These are phyloP conservation scores for Xenus cinereus DNA, from an alignment of 2,113 vertebrate species.

Conservation along the genomic window DNA sequence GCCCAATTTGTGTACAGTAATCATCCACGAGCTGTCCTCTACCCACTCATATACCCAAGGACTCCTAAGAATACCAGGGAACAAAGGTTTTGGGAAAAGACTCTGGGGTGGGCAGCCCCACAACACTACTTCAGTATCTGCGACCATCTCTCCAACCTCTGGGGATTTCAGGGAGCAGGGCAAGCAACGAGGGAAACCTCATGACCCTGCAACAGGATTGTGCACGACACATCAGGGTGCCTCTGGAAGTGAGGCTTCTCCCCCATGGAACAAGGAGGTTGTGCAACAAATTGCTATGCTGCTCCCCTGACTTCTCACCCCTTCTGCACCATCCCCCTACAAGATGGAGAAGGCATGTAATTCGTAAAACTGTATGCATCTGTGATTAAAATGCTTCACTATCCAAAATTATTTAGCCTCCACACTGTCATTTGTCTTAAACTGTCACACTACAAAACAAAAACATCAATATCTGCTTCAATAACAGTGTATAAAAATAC, in stretches of 20 bases:
- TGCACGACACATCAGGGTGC: not conserved
- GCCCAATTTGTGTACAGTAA: not conserved
- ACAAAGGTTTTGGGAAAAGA: not conserved
- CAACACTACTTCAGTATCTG: not conserved
- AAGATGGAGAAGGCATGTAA: not conserved
- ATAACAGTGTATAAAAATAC: not conserved
- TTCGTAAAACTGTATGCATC: not conserved
- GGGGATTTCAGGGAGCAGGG: not conserved
- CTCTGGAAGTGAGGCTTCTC: not conserved
- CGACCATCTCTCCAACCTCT: not conserved
- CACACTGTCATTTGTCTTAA: not conserved
- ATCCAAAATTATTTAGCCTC: not conserved
- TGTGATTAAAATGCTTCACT: not conserved
- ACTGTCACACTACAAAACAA: not conserved
- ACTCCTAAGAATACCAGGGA: not conserved
- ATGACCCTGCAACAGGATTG: not conserved
- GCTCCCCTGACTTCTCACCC: not conserved
- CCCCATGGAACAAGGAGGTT: accelerated
- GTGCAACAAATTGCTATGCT: not conserved
- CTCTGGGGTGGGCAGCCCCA: not conserved
- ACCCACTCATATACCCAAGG: not conserved
- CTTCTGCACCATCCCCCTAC: not conserved
- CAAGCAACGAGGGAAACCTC: not conserved
- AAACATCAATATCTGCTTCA: not conserved
- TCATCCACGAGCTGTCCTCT: not conserved